Conservation (phyloP, 2,888 invertebrate genomes). For the Mimachlamys varia region DNA sequence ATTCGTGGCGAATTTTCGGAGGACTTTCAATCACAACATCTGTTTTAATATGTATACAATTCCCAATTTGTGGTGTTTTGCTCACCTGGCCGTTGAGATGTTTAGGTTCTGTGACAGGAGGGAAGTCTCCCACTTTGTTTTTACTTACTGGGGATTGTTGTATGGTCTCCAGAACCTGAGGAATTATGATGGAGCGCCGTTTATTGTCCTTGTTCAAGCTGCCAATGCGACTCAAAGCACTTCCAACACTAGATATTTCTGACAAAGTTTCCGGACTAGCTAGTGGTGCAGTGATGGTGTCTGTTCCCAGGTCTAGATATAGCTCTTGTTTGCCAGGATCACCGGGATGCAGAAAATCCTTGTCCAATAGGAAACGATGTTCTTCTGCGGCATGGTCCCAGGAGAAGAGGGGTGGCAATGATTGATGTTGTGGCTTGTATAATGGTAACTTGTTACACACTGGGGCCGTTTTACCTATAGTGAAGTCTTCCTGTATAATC, state of each 20-base stretch:
- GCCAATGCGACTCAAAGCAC: conserved; percentile 80
- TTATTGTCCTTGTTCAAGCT: conserved; percentile 56
- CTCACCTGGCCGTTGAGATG: conserved; percentile 25
- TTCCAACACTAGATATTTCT: conserved; percentile 89
- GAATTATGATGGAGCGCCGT: conserved; percentile 58
- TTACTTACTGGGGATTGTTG: conserved; percentile 68
- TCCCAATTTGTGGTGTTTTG: background rate
- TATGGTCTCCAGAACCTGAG: conserved; percentile 68
- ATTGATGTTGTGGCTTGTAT: conserved; percentile 37
- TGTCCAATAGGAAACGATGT: conserved; percentile 56
- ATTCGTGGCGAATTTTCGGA: background rate
- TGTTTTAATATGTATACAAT: conserved; percentile 17
- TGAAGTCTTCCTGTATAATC: conserved; percentile 26
- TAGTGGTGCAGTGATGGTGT: conserved; percentile 85
- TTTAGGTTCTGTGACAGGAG: background rate
- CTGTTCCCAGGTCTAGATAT: conserved; percentile 59
- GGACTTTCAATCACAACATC: conserved; percentile 10
- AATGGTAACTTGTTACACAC: conserved; percentile 41
- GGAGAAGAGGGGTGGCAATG: conserved; percentile 61
- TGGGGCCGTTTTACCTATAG: conserved; percentile 40
- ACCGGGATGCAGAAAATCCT: conserved; percentile 56
- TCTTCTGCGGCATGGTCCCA: conserved; percentile 82
- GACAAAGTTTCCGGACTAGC: conserved; percentile 92
- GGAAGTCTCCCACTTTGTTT: background rate
- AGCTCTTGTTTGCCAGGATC: conserved; percentile 56